Conservation (phyloP, 2,797 vertebrate species). For the Etheostoma nigrum region DNA sequence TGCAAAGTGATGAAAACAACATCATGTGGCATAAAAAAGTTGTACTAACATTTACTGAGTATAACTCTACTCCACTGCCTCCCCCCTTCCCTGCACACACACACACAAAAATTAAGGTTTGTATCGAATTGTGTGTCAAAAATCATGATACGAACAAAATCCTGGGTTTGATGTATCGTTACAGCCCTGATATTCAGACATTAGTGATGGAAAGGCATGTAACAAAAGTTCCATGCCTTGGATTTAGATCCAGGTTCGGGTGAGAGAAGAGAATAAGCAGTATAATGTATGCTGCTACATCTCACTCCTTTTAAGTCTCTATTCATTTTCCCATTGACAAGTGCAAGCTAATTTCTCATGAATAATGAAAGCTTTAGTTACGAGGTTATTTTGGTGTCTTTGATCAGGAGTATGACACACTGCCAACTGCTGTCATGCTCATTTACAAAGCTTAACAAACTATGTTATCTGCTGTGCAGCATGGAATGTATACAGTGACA, state of each 20-base stretch:
- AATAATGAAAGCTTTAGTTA: constrained; percentile 48
- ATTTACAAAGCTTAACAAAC: constrained; percentile 39
- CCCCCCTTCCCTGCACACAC: too few relatives aligned
- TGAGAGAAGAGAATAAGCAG: background rate
- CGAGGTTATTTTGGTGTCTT: constrained; percentile 39
- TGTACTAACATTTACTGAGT: too few relatives aligned
- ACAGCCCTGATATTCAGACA: background rate
- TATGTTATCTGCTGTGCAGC: constrained; percentile 3
- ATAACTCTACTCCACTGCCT: too few relatives aligned
- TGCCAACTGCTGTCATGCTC: constrained; percentile 35
- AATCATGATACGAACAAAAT: too few relatives aligned
- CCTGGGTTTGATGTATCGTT: too few relatives aligned
- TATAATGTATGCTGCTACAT: background rate
- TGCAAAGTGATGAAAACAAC: too few relatives aligned
- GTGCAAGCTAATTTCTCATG: constrained; percentile 34
- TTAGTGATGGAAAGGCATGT: background rate
- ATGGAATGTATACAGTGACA: background rate
- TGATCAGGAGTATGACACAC: constrained; percentile 49
- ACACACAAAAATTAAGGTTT: too few relatives aligned
- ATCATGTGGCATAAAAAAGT: too few relatives aligned
- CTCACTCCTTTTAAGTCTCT: constrained; percentile 25
- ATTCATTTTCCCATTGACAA: constrained; percentile 34
- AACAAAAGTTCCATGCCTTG: background rate
- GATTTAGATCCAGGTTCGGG: background rate
- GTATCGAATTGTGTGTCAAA: too few relatives aligned